Base-by-base conservation (phyloP, 2,113 vertebrate species). In the Cyprinus carpio region DNA sequence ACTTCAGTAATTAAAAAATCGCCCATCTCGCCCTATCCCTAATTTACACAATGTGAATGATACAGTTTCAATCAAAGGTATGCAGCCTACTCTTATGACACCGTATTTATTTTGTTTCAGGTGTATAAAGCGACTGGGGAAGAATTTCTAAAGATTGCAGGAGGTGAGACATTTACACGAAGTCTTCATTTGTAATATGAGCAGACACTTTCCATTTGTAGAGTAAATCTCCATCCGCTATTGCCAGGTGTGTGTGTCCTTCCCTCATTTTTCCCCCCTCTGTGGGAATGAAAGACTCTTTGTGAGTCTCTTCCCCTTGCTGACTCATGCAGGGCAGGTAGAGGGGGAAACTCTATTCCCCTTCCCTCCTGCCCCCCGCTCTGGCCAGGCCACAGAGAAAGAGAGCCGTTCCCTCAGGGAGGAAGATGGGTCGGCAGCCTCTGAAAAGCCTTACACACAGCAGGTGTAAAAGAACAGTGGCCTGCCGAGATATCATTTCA, bases 91-190 rank as follows among this genome's bases (percentile, higher is more conserved):
- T 31, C 51, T 27, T 49, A 25, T 85, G 29, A 56, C 23, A 13
- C 2, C 31, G 23, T 34, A 9, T 69, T 71, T n/a, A 15, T 76
- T 56, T 18, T 49, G 2, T 78, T 87, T 58, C 89, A 99, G 97
- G 97, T 99, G 74, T 99, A 99, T 93, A 99, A 97, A 93, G 97
- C 97, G 60, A 97, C 97, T 29, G 97, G 97, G 85, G 97, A 99
- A 88, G 97, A 99, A 90, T 99, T 99, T 89, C 93, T 98, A 86
- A 99, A 99, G 94, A 99, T 99, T 6, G 98, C 97, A 89, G 98
- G 97, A 95, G 98, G 98, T 99, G 88, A 96, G 97, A 92, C 90
- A 90, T 88, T 84, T 51, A 56, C 25, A 46, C 29, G 51, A 84
- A 54, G 65, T 78, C n/a, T 86, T 84, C 71, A 84, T 18, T 84